Percentiles rank a stretch among this genome's conserved stretches.
Conservation (phyloP, 2,797 vertebrate species). For the Onychomys arenicola region DNA sequence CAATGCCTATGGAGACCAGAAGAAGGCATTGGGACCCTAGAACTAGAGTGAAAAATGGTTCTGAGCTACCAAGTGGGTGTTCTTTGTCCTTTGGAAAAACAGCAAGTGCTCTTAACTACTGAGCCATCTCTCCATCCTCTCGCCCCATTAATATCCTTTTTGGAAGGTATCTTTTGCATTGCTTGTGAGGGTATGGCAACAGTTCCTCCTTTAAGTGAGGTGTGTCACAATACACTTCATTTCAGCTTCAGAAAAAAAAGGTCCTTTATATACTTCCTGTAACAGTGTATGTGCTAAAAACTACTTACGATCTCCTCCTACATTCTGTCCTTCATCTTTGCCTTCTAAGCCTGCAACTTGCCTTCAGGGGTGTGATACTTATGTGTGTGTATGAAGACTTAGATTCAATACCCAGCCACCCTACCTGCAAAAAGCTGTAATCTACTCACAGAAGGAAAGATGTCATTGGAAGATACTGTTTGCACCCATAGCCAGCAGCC, state of each 20-base stretch:
- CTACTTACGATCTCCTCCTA: not conserved
- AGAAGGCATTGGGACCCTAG: not conserved
- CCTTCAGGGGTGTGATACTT: not conserved
- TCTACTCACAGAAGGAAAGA: not conserved
- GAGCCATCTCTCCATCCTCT: not conserved
- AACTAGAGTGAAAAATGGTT: not conserved
- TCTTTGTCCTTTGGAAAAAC: not conserved
- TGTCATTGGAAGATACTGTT: not conserved
- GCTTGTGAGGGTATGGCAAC: conserved; percentile 26
- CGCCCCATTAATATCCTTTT: not conserved
- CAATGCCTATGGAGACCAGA: not conserved
- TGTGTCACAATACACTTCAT: conserved; percentile 16
- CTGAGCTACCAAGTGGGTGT: not conserved
- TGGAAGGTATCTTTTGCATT: conserved; percentile 37
- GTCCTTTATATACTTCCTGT: not conserved
- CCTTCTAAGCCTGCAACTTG: not conserved
- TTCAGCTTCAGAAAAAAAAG: conserved; percentile 31
- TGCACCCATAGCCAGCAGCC: not conserved
- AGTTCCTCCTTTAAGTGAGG: conserved; percentile 39
- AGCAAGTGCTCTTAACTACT: not conserved
- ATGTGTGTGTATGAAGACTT: not conserved
- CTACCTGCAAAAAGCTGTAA: not conserved
- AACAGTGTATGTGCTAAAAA: not conserved
- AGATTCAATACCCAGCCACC: not conserved
- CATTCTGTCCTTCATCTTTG: not conserved